These are phyloP conservation scores for Bombus breviceps DNA, from an alignment of 1,140 invertebrate genomes.

Conservation along the genomic window DNA sequence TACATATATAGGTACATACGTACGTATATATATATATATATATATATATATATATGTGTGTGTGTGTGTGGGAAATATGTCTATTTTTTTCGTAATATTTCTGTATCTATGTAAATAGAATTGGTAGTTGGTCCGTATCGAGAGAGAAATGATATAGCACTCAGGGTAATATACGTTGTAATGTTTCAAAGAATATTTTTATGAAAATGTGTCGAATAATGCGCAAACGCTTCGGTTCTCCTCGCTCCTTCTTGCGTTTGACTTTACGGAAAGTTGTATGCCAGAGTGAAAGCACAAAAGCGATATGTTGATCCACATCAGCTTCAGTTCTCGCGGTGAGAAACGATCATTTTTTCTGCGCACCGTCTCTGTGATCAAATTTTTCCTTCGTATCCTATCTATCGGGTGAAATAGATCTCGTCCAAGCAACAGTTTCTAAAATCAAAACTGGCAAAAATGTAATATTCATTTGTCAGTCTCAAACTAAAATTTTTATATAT, in stretches of 20 bases:
- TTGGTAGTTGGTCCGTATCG: constrained; percentile 6
- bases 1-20: constrained; percentile 7
- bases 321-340: not conserved
- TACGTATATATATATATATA: not conserved
- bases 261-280: not conserved
- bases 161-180: constrained; percentile 50
- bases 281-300: constrained; percentile 44
- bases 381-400: not conserved
- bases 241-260: not conserved
- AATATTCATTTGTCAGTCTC: no score
- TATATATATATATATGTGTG: not conserved
- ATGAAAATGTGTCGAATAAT: constrained; percentile 31
- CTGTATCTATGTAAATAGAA: constrained; percentile 60
- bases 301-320: not conserved
- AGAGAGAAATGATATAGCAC: constrained; percentile 44
- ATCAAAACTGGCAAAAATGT: no score
- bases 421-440: not conserved
- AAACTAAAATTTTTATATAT: no score
- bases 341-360: not conserved
- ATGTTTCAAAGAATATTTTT: constrained; percentile 48
- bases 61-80: constrained; percentile 24
- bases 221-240: constrained; percentile 11
- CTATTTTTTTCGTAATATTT: constrained; percentile 54
- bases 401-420: constrained; percentile 22
- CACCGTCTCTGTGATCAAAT: constrained; percentile 42